phyloP scores from a whole-genome alignment of 1,140 invertebrate species.

The Aphelenchoides fujianensis region DNA sequence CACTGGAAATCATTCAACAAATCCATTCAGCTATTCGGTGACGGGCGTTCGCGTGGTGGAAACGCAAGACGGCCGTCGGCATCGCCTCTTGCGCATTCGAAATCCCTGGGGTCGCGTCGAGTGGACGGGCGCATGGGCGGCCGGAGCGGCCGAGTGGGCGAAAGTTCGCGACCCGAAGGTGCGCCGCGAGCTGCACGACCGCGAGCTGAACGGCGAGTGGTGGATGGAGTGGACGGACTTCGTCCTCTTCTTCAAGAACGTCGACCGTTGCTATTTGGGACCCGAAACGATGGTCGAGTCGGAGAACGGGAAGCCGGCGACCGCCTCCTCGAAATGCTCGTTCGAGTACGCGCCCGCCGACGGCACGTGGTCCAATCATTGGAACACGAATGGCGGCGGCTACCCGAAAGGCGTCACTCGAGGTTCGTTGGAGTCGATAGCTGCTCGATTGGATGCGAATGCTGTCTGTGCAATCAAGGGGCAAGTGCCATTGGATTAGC shows the following conservation, averaged over 20 bases:
- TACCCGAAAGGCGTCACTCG: constrained; percentile 6
- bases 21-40: too few relatives aligned
- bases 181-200: constrained; percentile 15
- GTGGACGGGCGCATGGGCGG: constrained; percentile 11
- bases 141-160: neutral
- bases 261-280: constrained; percentile 17
- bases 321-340: neutral
- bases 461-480: too few relatives aligned
- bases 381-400: constrained; percentile 18
- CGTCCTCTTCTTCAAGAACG: constrained; percentile 19
- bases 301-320: neutral
- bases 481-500: too few relatives aligned
- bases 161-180: neutral
- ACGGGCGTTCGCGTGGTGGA: neutral
- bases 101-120: constrained; percentile 21
- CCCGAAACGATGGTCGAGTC: neutral
- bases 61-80: neutral
- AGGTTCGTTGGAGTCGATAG: neutral
- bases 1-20: too few relatives aligned
- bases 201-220: constrained; percentile 9
- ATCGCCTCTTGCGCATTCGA: neutral
- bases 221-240: constrained; percentile 17
- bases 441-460: too few relatives aligned
- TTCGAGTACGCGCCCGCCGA: constrained; percentile 11
- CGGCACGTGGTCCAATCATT: neutral